Evolutionary conservation across 2,113 vertebrate species (phyloP).

Genomic region (Silurus meridionalis): DNA sequence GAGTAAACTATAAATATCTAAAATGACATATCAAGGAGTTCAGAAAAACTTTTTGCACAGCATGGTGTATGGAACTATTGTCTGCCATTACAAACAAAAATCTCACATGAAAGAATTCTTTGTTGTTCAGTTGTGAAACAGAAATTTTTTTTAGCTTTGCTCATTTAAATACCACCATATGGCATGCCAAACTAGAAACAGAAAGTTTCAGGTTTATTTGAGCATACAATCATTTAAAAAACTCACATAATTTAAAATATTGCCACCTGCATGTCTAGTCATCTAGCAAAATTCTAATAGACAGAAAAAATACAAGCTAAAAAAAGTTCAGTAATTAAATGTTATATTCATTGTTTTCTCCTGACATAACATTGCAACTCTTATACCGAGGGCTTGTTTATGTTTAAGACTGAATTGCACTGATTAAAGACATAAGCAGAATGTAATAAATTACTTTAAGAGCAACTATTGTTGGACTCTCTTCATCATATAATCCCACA

Average conservation of each 20-base stretch:
- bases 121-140: no score
- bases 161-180: background rate
- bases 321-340: no score
- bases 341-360: background rate
- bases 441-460: background rate
- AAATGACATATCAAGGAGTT: background rate
- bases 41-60: no score
- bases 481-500: background rate
- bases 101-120: no score
- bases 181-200: background rate
- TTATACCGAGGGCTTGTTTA: background rate
- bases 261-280: background rate
- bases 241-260: background rate
- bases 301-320: background rate
- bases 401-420: background rate
- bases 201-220: background rate
- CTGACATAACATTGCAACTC: background rate
- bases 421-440: background rate
- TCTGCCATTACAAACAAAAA: no score
- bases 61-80: no score
- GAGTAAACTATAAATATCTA: background rate
- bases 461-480: background rate
- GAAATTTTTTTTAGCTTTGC: no score
- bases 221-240: background rate
- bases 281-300: background rate